Base-by-base conservation (phyloP, 2,113 vertebrate genomes). In the Tachysurus vachellii region DNA sequence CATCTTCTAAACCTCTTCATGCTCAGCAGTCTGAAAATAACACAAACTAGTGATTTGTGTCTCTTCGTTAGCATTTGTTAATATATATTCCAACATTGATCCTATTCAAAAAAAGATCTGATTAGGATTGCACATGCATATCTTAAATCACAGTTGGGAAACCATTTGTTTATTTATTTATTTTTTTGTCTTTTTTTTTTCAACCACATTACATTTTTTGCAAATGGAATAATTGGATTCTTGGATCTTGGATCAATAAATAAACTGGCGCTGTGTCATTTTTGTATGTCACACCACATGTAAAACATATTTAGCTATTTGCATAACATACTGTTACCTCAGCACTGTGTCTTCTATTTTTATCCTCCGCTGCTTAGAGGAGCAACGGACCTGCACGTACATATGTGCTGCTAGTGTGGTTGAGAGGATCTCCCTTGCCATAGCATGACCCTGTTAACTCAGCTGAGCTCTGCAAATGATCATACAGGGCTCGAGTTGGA, bases 361-460 rank as follows among this genome's bases (percentile, higher is more conserved):
- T 16, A 36, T 57, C n/a, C 53, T 7, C 14, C 6, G 19, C 8
- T 80, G 53, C 28, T 2, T 80, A 56, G 77, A n/a, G 31, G 77
- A 57, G 53, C 53, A 57, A 16, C 8, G 10, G 53, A 11, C 28
- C 1, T 80, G n/a, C 56, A 3, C 53, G 10, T 31, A 17, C 77
- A 80, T 57, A 76, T 57, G 53, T 80, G 53, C 77, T 57, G 13
- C 8, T 57, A 57, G 75, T 71, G 70, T 44, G 17, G 36, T 21
- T 71, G 23, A 50, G 21, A 50, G 47, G 28, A 14, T 31, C 23
- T 8, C 73, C 44, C 47, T 77, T n/a, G 26, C 75, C 26, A 79
- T 28, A 79, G 13, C 47, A 79, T 54, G n/a, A 80, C 77, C 77
- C 53, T 80, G 77, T 16, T 31, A 80, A 57, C 16, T 80, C 53